These are phyloP conservation scores for Scolopax mira DNA, from an alignment of 2,113 vertebrate genomes.

Conservation along the genomic window DNA sequence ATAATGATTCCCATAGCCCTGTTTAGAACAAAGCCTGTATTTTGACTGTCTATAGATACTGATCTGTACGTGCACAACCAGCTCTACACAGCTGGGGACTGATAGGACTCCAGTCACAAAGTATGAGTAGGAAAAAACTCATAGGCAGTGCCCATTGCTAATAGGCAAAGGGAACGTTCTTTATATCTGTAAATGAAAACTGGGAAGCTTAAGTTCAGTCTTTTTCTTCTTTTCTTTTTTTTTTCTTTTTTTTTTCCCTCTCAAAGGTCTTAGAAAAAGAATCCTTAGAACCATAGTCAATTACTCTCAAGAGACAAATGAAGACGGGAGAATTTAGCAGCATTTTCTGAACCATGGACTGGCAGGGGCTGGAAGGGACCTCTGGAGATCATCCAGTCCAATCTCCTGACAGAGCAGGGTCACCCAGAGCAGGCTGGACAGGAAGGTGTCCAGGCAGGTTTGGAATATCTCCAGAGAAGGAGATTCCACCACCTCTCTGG, in stretches of 20 bases:
- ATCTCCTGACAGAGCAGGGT: not conserved
- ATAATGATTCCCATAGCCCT: not conserved
- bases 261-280: not conserved
- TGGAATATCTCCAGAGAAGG: not conserved
- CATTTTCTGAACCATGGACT: not conserved
- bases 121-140: not conserved
- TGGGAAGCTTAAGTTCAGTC: not conserved
- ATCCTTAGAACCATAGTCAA: not conserved
- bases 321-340: not conserved
- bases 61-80: not conserved
- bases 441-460: rapidly evolving
- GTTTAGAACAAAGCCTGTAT: not conserved
- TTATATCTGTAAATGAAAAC: not conserved
- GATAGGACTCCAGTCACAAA: not conserved
- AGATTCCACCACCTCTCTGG: not conserved
- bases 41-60: not conserved
- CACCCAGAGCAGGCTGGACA: not conserved
- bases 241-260: not conserved
- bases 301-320: not conserved
- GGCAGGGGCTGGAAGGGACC: not conserved
- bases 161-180: not conserved
- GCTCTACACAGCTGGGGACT: not conserved
- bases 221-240: not conserved
- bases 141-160: not conserved
- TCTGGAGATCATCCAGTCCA: not conserved